Percentiles rank a stretch among this genome's conserved stretches.
Evolutionary conservation across 2,888 invertebrate species (phyloP).

Genomic region (Busseola fusca): DNA sequence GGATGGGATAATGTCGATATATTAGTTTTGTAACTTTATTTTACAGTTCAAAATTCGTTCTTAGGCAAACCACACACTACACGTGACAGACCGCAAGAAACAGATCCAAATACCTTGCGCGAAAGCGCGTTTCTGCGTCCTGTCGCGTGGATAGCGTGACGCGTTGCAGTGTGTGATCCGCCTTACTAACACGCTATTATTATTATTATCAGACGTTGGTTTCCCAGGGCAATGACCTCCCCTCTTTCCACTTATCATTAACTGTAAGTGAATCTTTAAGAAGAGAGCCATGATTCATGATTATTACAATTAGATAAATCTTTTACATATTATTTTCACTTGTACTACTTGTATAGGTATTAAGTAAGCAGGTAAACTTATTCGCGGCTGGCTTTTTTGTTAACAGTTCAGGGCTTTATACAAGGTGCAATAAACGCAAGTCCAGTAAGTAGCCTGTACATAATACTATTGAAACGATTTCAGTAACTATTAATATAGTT

Average conservation of each 20-base stretch:
- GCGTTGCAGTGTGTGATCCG: not conserved
- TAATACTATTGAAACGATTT: too few species aligned
- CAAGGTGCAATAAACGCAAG: too few species aligned
- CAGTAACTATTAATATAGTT: too few species aligned
- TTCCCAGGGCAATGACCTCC: not conserved
- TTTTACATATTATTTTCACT: not conserved
- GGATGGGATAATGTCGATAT: slow-evolving; percentile 60
- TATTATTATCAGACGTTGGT: not conserved
- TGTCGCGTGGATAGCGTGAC: not conserved
- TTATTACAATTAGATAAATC: not conserved
- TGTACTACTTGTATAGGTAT: not conserved
- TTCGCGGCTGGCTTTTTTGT: not conserved
- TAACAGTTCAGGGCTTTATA: not conserved
- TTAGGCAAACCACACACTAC: not conserved
- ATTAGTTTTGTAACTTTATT: not conserved
- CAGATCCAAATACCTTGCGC: not conserved
- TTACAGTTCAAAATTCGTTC: not conserved
- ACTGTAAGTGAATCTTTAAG: not conserved
- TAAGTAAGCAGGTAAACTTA: not conserved
- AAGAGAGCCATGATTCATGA: not conserved
- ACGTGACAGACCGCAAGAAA: not conserved
- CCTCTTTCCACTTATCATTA: not conserved
- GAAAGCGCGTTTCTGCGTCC: too few species aligned
- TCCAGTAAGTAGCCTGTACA: too few species aligned
- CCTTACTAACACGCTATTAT: not conserved